Conservation (phyloP, 2,888 invertebrate genomes). For the Melangyna quadrimaculata region DNA sequence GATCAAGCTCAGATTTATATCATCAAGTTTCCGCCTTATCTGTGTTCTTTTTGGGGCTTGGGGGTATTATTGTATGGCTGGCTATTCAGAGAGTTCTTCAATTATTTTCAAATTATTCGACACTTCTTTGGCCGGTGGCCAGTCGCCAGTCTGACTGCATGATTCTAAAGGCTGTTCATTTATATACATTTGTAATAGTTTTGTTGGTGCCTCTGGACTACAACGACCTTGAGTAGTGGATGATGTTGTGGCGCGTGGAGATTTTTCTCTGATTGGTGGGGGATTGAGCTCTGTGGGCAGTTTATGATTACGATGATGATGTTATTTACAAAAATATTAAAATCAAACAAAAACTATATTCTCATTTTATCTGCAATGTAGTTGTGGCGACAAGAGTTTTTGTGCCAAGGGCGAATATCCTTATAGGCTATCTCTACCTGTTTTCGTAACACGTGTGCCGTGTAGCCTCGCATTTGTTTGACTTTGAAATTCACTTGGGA, state of each 20-base stretch:
- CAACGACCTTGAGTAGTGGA: slow-evolving; percentile 26
- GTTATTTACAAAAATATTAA: not conserved
- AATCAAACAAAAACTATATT: not conserved
- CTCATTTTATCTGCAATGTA: not conserved
- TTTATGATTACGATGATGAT: not conserved
- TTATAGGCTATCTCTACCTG: not conserved
- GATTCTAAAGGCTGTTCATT: not conserved
- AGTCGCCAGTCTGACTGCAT: slow-evolving; percentile 48
- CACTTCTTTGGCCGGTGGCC: slow-evolving; percentile 59
- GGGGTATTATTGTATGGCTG: slow-evolving; percentile 24
- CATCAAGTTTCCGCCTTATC: slow-evolving; percentile 63
- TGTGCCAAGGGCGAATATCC: not conserved
- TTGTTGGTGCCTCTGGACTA: not conserved
- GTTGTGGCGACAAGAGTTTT: not conserved
- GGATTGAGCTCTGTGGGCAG: slow-evolving; percentile 8
- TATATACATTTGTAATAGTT: not conserved
- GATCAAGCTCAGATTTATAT: slow-evolving; percentile 60
- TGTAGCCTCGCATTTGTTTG: not conserved
- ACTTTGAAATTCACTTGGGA: not conserved
- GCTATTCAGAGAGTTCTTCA: slow-evolving; percentile 24
- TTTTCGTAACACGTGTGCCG: slow-evolving; percentile 5
- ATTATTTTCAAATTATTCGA: slow-evolving; percentile 63
- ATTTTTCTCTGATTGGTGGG: not conserved
- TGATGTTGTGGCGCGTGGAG: slow-evolving; percentile 27
- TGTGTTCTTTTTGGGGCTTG: slow-evolving; percentile 17